phyloP scores from a whole-genome alignment of 2,888 invertebrate species.

The Mythimna loreyi region DNA sequence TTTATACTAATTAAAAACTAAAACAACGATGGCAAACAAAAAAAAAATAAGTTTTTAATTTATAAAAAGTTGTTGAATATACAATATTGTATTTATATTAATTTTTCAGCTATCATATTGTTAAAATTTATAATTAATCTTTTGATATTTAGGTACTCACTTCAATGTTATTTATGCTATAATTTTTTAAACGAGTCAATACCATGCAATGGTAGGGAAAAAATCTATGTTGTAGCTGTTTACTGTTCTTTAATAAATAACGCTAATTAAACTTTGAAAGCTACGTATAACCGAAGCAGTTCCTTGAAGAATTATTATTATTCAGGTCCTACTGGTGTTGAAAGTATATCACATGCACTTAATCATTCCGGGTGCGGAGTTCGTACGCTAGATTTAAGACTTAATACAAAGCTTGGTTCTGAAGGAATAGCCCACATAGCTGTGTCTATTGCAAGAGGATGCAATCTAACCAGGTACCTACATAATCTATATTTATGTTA shows the following conservation, averaged over 20 bases:
- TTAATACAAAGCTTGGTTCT: slow-evolving; percentile 85
- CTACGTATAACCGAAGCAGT: background rate
- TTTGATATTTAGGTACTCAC: no score
- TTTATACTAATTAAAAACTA: background rate
- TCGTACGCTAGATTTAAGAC: slow-evolving; percentile 82
- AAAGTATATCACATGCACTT: slow-evolving; percentile 83
- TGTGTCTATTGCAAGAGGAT: slow-evolving; percentile 87
- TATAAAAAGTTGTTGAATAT: no score
- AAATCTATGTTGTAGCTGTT: no score
- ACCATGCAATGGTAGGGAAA: no score
- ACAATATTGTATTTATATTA: no score
- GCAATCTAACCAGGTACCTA: slow-evolving; percentile 87
- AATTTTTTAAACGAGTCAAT: no score
- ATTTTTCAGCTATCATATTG: no score
- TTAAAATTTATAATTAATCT: no score
- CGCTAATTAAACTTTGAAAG: no score
- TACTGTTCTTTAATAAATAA: no score
- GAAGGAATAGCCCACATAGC: slow-evolving; percentile 86
- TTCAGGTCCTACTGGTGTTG: slow-evolving; percentile 83
- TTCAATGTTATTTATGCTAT: no score
- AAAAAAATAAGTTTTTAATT: no score
- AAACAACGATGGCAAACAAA: background rate
- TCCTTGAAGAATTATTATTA: background rate
- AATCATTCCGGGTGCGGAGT: slow-evolving; percentile 83
- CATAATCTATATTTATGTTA: slow-evolving; percentile 39